A percentile compares a stretch with the other conserved stretches of the same genome.
Evolutionary conservation across 1,140 invertebrate species (phyloP).

Genomic region (Drosophila pallidifrons): DNA sequence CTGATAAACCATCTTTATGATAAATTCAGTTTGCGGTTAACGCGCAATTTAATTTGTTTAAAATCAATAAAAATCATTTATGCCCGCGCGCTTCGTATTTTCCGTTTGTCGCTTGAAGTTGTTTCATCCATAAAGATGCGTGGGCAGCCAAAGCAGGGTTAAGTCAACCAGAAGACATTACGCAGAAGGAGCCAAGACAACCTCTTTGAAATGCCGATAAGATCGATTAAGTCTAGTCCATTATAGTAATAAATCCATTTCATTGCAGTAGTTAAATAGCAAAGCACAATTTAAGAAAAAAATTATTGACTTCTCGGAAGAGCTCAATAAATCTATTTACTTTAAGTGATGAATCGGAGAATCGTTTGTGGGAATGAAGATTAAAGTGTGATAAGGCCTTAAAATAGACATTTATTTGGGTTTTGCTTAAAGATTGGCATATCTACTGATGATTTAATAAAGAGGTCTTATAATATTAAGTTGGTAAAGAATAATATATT

Average conservation of each 20-base stretch:
- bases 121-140: neutral
- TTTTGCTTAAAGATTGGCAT: too few species aligned
- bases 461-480: too few species aligned
- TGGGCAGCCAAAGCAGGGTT: neutral
- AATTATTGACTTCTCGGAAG: too few species aligned
- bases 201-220: neutral
- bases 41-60: constrained; percentile 83
- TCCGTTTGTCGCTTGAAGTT: neutral
- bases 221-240: neutral
- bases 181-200: neutral
- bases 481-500: too few species aligned
- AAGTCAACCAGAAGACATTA: neutral
- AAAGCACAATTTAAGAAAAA: too few species aligned
- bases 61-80: constrained; percentile 81
- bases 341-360: too few species aligned
- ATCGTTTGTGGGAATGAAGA: too few species aligned
- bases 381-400: too few species aligned
- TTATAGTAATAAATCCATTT: neutral
- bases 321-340: too few species aligned
- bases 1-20: constrained; percentile 80
- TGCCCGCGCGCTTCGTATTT: neutral
- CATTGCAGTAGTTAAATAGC: too few species aligned
- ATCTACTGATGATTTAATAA: too few species aligned
- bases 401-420: too few species aligned
- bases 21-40: constrained; percentile 79